Conservation (phyloP, 2,888 invertebrate genomes). For the Rosalia funebris region DNA sequence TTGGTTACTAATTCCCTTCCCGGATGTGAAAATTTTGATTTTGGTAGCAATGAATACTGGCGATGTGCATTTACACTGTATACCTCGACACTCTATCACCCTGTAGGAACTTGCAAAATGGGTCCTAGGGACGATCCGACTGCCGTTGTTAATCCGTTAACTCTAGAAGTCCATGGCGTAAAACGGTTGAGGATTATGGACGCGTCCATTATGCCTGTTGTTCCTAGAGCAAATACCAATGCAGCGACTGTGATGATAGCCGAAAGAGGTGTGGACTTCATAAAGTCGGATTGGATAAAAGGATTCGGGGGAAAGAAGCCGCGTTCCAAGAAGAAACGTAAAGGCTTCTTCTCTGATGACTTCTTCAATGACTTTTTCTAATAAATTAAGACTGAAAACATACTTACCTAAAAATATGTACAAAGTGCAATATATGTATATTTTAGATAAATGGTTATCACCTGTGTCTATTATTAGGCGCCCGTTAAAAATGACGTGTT, state of each 20-base stretch:
- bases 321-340: not conserved
- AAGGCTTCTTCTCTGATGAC: not conserved
- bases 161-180: constrained; percentile 74
- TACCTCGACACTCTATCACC: constrained; percentile 52
- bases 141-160: constrained; percentile 72
- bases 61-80: constrained; percentile 61
- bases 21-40: constrained; percentile 65
- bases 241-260: constrained; percentile 64
- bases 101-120: constrained; percentile 40
- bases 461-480: no score
- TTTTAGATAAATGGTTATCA: no score
- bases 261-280: constrained; percentile 65
- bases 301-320: not conserved
- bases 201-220: constrained; percentile 82
- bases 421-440: no score
- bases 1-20: constrained; percentile 56
- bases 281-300: constrained; percentile 56
- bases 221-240: constrained; percentile 70
- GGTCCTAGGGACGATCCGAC: constrained; percentile 63
- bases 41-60: constrained; percentile 66
- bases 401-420: no score
- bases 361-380: not conserved
- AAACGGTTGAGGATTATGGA: constrained; percentile 77
- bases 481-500: no score
- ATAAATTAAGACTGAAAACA: not conserved